Base-by-base conservation (phyloP, 1,140 invertebrate species). In the Caenorhabditis brenneri region DNA sequence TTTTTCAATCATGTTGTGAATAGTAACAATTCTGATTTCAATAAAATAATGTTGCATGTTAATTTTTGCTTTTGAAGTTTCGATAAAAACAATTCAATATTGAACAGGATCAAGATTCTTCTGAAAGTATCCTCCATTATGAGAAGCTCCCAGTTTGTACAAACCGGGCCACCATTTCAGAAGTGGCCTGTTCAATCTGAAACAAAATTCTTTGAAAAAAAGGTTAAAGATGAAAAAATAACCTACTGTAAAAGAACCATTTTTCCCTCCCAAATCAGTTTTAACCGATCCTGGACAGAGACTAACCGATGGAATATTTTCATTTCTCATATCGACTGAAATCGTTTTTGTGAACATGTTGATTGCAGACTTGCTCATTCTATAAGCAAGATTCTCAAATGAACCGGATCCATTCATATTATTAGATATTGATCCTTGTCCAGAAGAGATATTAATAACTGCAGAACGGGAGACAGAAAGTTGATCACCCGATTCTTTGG, bases 321-420 rank as follows among this genome's bases (percentile, higher is more conserved):
- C 82, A 36, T 51, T n/a, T 22, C 24, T 74, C 42, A 78, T 6
- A 29, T 83, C 82, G 29, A 83, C n/a, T 4, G 69, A 33, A 7
- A 83, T 16, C 27, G 46, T 69, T 22, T 46, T 74, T 27, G 69
- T 31, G 65, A 83, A 79, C 42, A 51, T 78, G 24, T 83, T 83
- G 29, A 83, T 49, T 33, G 82, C 82, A n/a, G 82, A 60, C 46
- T 83, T 83, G 46, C 81, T 83, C 60, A 83, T 83, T 31, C 60
- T 36, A 27, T 83, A 83, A 16, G 60, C 81, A 29, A 74, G 31
- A 33, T 42, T 42, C n/a, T 48, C 33, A 24, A 42, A 65, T 29
- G 31, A 24, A 42, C 53, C 80, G 16, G 42, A 31, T 24, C 48
- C 80, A 22, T 22, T 36, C 15, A 19, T 65, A 5, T 51, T 51